These are phyloP conservation scores for Melanerpes aurifrons DNA, from an alignment of 2,113 vertebrate species.

Conservation along the genomic window DNA sequence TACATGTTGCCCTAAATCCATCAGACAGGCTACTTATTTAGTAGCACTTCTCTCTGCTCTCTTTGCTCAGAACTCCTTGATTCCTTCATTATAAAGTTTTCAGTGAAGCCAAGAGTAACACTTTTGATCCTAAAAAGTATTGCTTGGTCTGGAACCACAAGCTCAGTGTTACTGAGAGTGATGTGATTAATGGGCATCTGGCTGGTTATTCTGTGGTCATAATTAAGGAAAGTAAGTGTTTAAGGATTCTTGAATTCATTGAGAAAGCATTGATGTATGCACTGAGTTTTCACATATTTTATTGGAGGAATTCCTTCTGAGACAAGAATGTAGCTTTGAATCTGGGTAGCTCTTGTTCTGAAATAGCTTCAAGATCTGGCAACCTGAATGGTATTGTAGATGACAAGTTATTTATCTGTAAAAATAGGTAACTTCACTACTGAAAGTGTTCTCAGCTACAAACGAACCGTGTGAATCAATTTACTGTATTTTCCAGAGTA, in stretches of 20 bases:
- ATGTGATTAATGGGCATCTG: neutral
- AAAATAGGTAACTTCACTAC: neutral
- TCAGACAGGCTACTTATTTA: neutral
- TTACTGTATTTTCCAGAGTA: neutral
- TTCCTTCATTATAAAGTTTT: neutral
- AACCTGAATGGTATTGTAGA: neutral
- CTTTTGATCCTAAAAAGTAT: neutral
- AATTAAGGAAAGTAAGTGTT: neutral
- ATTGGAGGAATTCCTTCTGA: neutral
- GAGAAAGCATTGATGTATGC: neutral
- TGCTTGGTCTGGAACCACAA: neutral
- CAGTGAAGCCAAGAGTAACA: neutral
- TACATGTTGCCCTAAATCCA: neutral
- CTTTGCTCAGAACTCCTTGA: neutral
- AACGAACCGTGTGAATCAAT: neutral
- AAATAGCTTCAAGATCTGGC: neutral
- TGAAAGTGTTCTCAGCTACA: neutral
- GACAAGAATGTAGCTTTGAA: neutral
- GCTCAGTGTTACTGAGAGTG: neutral
- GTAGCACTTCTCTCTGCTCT: neutral
- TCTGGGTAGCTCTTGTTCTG: neutral
- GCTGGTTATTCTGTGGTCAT: neutral
- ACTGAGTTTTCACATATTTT: neutral
- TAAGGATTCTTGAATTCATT: neutral
- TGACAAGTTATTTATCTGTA: neutral